A percentile compares a stretch with the other conserved stretches of the same genome.
These are phyloP conservation scores for Tricholaema leucomelas DNA, from an alignment of 2,113 vertebrate species.

Conservation along the genomic window DNA sequence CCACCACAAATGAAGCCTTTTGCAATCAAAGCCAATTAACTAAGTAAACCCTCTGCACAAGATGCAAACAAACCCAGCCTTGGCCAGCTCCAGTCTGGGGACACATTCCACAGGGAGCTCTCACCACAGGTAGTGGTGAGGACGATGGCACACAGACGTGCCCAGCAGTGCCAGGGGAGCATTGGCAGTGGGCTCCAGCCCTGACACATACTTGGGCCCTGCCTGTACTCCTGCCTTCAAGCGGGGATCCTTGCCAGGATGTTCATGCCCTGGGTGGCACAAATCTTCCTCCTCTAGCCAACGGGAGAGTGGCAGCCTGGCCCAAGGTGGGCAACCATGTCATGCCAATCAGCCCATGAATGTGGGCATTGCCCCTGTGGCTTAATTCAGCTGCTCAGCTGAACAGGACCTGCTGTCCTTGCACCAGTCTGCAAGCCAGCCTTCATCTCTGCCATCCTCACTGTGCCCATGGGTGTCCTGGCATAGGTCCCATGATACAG, in stretches of 20 bases:
- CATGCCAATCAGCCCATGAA: fast-evolving
- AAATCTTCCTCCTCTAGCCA: neutral
- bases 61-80: neutral
- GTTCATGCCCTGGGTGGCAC: fast-evolving
- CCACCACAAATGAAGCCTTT: neutral
- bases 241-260: neutral
- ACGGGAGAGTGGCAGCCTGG: neutral
- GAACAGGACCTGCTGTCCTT: neutral
- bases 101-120: fast-evolving
- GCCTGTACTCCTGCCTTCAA: neutral
- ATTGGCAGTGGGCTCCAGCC: neutral
- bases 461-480: fast-evolving
- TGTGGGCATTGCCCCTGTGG: neutral
- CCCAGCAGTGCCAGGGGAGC: neutral
- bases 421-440: neutral
- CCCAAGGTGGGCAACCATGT: fast-evolving
- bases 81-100: fast-evolving
- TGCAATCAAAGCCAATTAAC: neutral
- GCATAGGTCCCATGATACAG: fast-evolving
- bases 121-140: fast-evolving
- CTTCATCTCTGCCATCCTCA: neutral
- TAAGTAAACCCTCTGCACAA: neutral
- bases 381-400: neutral
- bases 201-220: neutral
- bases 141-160: neutral